Base-by-base conservation (phyloP, 2,888 invertebrate species). In the Acronicta alni region DNA sequence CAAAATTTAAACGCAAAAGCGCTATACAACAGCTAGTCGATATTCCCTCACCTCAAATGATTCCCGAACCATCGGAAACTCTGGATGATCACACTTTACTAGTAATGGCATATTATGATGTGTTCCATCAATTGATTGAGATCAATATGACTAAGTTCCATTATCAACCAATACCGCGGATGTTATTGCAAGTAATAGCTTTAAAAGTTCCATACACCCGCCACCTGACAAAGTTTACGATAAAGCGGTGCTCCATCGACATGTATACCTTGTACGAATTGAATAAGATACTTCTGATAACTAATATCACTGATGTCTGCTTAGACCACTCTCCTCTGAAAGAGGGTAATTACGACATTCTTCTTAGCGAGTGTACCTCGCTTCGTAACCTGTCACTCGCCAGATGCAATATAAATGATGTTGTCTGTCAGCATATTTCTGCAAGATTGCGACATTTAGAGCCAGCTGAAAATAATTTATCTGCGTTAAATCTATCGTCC, bases 401-500 rank as follows among this genome's bases (percentile, higher is more conserved):
- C 20, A 81, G 85, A 54, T 90, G 91, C 68, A 60, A 74, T 9
- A 79, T 91, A 38, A 77, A 82, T 17, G 89, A 90, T 51, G 65
- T 72, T 12, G 77, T 76, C 1, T 83, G 87, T 47, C 65, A 72
- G 43, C 64, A 75, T 48, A 79, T 91, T 41, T 82, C 84, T 46
- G 64, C 66, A 3, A 82, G 77, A 17, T 64, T 90, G 46, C 67
- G 67, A 45, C 67, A 58, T 46, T 57, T 56, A 20, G 63, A 68
- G 30, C 72, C 84, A 14, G 83, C 85, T 20, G 83, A 84, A 58
- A 57, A 55, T 9, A 83, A 71, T 47, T 77, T 91, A 56, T 51
- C 69, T 35, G 42, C 76, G 73, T 73, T 90, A 65, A 89, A 90
- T 83, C 77, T 92, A 72, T 86, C 89, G 23, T 84, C 84, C 37